phyloP scores from a whole-genome alignment of 2,113 vertebrate genomes.

The Ailuropoda melanoleuca region DNA sequence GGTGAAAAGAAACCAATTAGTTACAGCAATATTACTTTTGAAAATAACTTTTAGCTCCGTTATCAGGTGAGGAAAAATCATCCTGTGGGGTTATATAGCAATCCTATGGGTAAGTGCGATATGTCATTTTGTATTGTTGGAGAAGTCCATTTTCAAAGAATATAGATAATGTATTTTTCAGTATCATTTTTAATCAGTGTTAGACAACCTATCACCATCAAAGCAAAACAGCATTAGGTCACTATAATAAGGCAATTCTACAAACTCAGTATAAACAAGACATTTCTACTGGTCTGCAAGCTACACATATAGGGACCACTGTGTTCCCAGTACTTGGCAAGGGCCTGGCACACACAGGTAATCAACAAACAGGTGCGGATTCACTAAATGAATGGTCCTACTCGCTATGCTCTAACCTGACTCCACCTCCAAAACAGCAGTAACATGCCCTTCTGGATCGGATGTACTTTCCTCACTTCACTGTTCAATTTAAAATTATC shows the following conservation, averaged over 20 bases:
- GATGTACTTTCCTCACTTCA: not conserved
- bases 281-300: not conserved
- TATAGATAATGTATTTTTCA: not conserved
- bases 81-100: not conserved
- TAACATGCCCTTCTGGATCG: not conserved
- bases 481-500: not conserved
- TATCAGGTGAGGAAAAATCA: not conserved
- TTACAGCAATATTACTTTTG: not conserved
- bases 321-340: not conserved
- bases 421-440: not conserved
- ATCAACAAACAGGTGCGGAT: not conserved
- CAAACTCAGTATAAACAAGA: not conserved
- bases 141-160: slow-evolving; percentile 22
- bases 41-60: not conserved
- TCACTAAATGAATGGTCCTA: not conserved
- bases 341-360: not conserved
- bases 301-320: not conserved
- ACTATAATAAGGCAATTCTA: slow-evolving; percentile 88
- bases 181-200: not conserved
- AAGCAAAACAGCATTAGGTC: slow-evolving; percentile 77
- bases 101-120: not conserved
- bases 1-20: not conserved
- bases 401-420: not conserved
- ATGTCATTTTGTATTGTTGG: not conserved
- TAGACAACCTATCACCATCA: not conserved